Conservation (phyloP, 1,140 invertebrate species). For the Pseudobourletiella spinata region DNA sequence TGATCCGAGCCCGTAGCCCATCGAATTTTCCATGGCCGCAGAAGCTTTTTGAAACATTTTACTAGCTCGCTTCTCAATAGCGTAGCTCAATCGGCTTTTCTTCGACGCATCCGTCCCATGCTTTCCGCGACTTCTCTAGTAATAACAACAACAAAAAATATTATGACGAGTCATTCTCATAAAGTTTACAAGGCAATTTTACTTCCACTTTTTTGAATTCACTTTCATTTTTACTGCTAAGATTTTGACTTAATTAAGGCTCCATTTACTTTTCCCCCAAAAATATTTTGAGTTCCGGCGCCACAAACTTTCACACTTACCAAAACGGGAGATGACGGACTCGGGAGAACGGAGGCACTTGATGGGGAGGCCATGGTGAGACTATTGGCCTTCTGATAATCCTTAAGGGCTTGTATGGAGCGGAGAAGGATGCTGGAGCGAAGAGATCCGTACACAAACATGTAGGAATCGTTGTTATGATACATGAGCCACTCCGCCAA, state of each 20-base stretch:
- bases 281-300: too few relatives aligned
- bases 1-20: slow-evolving; percentile 54
- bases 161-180: too few relatives aligned
- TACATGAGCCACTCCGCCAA: slow-evolving; percentile 76
- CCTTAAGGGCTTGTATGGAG: slow-evolving; percentile 65
- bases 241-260: too few relatives aligned
- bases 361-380: slow-evolving; percentile 38
- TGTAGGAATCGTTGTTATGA: slow-evolving; percentile 67
- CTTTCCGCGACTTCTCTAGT: slow-evolving; percentile 48
- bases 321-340: slow-evolving; percentile 37
- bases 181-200: too few relatives aligned
- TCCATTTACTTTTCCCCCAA: too few relatives aligned
- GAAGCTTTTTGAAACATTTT: slow-evolving; percentile 76
- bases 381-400: slow-evolving; percentile 68
- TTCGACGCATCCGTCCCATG: slow-evolving; percentile 38
- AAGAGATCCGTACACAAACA: slow-evolving; percentile 67
- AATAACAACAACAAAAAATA: too few relatives aligned
- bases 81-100: slow-evolving; percentile 40
- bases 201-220: too few relatives aligned
- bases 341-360: slow-evolving; percentile 3
- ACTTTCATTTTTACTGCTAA: too few relatives aligned
- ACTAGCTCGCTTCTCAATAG: slow-evolving; percentile 74
- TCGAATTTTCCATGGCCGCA: slow-evolving; percentile 64
- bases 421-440: slow-evolving; percentile 64
- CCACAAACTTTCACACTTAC: slow-evolving; percentile 42